These are phyloP conservation scores for Metaphire vulgaris DNA, from an alignment of 1,140 invertebrate species.

Conservation along the genomic window DNA sequence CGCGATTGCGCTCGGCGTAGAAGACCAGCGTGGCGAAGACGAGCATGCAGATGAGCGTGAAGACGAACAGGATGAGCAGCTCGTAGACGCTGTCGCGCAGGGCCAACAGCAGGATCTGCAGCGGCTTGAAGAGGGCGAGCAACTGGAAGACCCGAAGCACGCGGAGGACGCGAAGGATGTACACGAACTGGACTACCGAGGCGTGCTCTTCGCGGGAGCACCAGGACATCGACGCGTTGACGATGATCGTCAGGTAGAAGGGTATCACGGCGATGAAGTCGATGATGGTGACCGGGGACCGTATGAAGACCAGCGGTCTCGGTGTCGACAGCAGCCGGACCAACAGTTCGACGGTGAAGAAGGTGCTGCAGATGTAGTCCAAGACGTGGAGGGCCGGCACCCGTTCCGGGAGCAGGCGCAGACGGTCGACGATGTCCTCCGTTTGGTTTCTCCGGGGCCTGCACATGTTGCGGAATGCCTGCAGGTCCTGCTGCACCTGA, in stretches of 20 bases:
- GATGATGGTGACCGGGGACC: slow-evolving; percentile 94
- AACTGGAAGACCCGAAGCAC: slow-evolving; percentile 47
- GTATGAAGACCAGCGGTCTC: slow-evolving; percentile 25
- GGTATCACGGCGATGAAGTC: slow-evolving; percentile 95
- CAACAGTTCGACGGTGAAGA: slow-evolving; percentile 52
- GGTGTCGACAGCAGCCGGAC: slow-evolving; percentile 41
- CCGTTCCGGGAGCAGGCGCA: slow-evolving; percentile 33
- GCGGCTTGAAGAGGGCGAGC: slow-evolving; percentile 43
- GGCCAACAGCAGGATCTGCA: slow-evolving; percentile 47
- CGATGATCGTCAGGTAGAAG: slow-evolving; percentile 42
- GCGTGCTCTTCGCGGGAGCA: slow-evolving; percentile 50
- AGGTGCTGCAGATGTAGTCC: slow-evolving; percentile 48
- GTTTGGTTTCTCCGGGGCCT: not conserved
- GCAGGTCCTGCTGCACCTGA: not conserved
- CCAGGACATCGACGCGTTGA: slow-evolving; percentile 46
- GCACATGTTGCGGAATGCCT: not conserved
- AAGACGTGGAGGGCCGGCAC: slow-evolving; percentile 31
- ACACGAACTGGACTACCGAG: slow-evolving; percentile 32
- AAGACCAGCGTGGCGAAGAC: slow-evolving; percentile 95
- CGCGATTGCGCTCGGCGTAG: slow-evolving; percentile 75
- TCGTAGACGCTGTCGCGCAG: slow-evolving; percentile 47
- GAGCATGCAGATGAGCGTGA: slow-evolving; percentile 90
- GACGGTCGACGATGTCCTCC: not conserved
- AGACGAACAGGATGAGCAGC: slow-evolving; percentile 74
- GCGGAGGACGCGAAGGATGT: slow-evolving; percentile 41